phyloP scores from a whole-genome alignment of 2,113 vertebrate genomes.

The Merops nubicus region DNA sequence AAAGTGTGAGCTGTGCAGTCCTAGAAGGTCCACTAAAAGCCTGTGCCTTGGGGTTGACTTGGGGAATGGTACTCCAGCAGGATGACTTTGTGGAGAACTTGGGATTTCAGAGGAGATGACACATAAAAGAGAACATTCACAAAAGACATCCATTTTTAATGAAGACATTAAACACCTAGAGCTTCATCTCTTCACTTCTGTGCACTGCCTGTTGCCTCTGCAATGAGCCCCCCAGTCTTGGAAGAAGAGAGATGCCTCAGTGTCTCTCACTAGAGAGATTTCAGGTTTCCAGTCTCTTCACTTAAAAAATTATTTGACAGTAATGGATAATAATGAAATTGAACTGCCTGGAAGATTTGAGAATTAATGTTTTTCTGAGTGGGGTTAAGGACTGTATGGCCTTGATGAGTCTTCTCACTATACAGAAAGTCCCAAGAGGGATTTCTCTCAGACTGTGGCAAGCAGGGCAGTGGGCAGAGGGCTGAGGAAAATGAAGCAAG shows the following conservation, averaged over 20 bases:
- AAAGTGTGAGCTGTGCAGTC: neutral
- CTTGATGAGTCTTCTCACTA: neutral
- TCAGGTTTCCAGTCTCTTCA: neutral
- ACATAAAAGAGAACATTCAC: neutral
- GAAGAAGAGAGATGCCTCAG: neutral
- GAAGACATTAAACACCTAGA: neutral
- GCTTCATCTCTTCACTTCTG: neutral
- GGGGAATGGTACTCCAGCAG: neutral
- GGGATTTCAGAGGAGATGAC: neutral
- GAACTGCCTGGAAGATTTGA: neutral
- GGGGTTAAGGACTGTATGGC: neutral
- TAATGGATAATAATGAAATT: neutral
- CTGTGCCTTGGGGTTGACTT: neutral
- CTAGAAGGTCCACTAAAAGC: neutral
- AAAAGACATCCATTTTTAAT: neutral
- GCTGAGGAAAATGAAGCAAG: neutral
- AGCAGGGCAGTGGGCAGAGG: neutral
- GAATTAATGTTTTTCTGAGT: neutral
- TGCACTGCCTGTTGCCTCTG: neutral
- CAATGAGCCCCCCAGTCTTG: neutral
- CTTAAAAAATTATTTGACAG: neutral
- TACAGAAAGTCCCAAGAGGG: neutral
- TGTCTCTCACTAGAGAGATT: neutral
- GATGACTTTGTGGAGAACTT: neutral
- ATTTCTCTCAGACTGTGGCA: neutral